Conservation (phyloP, 2,113 vertebrate genomes). For the Trinectes maculatus region DNA sequence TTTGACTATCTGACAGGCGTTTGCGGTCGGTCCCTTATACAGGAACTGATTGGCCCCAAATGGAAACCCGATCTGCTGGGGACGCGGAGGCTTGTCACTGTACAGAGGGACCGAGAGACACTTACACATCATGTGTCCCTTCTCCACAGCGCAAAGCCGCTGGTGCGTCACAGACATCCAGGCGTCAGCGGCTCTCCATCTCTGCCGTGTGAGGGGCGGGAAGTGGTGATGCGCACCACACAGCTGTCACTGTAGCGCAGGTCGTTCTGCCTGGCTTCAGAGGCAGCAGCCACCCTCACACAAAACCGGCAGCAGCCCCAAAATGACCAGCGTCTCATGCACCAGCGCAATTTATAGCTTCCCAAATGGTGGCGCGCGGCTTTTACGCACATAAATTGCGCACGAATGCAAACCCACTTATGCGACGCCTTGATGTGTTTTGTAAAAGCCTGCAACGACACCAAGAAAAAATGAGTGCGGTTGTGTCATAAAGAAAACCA, state of each 20-base stretch:
- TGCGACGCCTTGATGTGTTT: constrained; percentile 60
- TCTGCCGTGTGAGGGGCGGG: constrained; percentile 62
- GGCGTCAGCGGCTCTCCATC: constrained; percentile 80
- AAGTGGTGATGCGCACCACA: constrained; percentile 83
- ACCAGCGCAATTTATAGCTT: constrained; percentile 44
- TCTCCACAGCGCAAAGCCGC: constrained; percentile 71
- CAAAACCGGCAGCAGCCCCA: not conserved
- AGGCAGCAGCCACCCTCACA: constrained; percentile 61
- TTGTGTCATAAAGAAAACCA: constrained; percentile 59
- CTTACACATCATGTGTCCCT: constrained; percentile 63
- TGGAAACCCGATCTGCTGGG: constrained; percentile 46
- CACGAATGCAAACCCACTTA: constrained; percentile 63
- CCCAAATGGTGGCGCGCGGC: constrained; percentile 40
- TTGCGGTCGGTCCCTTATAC: constrained; percentile 62
- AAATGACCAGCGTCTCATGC: constrained; percentile 44
- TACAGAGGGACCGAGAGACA: constrained; percentile 46
- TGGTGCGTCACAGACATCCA: constrained; percentile 77
- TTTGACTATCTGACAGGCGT: constrained; percentile 48
- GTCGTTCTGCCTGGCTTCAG: constrained; percentile 82
- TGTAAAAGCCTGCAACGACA: constrained; percentile 43
- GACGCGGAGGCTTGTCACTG: constrained; percentile 70
- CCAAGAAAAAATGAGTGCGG: constrained; percentile 43
- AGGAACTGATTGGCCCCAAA: constrained; percentile 67
- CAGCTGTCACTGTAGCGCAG: constrained; percentile 74
- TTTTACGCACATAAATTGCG: constrained; percentile 65